Conservation (phyloP, 37 sponge, comb jelly and placozoan genomes). For the Halichondria panicea region DNA sequence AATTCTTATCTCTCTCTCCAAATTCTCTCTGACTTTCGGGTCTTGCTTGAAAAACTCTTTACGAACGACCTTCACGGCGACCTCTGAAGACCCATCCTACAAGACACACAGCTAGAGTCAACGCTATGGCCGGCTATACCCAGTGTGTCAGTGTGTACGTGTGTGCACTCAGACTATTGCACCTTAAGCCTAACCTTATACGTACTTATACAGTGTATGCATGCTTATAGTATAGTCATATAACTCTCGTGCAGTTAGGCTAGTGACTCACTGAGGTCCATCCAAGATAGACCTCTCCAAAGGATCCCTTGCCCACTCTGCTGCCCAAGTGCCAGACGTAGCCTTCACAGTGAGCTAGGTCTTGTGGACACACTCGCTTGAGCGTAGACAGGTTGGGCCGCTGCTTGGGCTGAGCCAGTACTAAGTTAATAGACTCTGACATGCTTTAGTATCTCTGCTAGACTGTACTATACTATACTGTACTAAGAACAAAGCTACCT, state of each 20-base stretch:
- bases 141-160: background rate
- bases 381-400: slow-evolving; percentile 34
- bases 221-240: background rate
- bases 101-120: background rate
- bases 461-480: too few species aligned
- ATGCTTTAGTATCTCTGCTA: too few species aligned
- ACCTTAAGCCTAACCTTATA: background rate
- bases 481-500: too few species aligned
- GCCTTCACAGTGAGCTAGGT: slow-evolving; percentile 51
- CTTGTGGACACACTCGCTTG: slow-evolving; percentile 31
- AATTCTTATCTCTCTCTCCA: slow-evolving; percentile 84
- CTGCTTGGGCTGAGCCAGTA: too few species aligned
- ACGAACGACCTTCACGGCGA: slow-evolving; percentile 82
- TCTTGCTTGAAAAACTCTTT: slow-evolving; percentile 76
- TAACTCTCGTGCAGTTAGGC: background rate
- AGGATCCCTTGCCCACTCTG: slow-evolving; percentile 86
- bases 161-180: background rate
- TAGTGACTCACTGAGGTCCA: slow-evolving; percentile 53
- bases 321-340: slow-evolving; percentile 61
- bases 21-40: slow-evolving; percentile 80
- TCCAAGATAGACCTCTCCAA: slow-evolving; percentile 85
- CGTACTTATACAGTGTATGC: background rate
- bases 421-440: too few species aligned
- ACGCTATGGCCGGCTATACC: background rate
- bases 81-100: slow-evolving; percentile 40